These are phyloP conservation scores for Hyphantria cunea DNA, from an alignment of 1,140 invertebrate species.

Conservation along the genomic window DNA sequence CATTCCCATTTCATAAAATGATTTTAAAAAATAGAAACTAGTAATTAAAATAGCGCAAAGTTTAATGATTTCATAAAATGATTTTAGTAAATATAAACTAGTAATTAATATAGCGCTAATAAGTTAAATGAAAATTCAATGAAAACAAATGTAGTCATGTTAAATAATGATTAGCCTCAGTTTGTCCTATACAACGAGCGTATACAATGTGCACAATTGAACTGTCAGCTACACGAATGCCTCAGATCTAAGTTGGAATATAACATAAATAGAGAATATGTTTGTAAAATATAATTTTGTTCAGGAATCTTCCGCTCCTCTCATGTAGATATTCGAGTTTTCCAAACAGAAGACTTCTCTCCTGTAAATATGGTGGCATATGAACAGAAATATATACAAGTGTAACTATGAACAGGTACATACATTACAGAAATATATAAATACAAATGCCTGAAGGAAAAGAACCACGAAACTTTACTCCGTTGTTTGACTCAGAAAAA, in stretches of 20 bases:
- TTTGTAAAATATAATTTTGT: constrained; percentile 27
- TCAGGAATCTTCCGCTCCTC: constrained; percentile 39
- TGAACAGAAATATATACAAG: constrained; percentile 3
- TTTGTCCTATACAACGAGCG: constrained; percentile 7
- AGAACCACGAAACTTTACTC: no score
- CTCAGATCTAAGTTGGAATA: constrained; percentile 65
- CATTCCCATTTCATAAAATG: no score
- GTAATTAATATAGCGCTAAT: neutral
- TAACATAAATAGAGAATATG: constrained; percentile 54
- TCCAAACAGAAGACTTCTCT: constrained; percentile 73
- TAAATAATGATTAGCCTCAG: constrained; percentile 36
- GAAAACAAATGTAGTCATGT: constrained; percentile 10
- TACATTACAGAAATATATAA: no score
- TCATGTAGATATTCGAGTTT: constrained; percentile 79
- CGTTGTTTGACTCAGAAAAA: no score
- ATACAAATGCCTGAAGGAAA: no score
- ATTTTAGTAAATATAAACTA: neutral
- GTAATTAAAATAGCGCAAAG: neutral
- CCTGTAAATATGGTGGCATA: constrained; percentile 51
- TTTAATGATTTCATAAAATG: neutral
- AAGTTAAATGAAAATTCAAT: neutral
- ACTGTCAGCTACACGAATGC: constrained; percentile 56
- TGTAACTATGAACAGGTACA: no score
- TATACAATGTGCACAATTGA: constrained; percentile 8
- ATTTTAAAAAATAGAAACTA: neutral